These are phyloP conservation scores for Stomatorhinus ivindoensis DNA, from an alignment of 2,113 vertebrate genomes.

Conservation along the genomic window DNA sequence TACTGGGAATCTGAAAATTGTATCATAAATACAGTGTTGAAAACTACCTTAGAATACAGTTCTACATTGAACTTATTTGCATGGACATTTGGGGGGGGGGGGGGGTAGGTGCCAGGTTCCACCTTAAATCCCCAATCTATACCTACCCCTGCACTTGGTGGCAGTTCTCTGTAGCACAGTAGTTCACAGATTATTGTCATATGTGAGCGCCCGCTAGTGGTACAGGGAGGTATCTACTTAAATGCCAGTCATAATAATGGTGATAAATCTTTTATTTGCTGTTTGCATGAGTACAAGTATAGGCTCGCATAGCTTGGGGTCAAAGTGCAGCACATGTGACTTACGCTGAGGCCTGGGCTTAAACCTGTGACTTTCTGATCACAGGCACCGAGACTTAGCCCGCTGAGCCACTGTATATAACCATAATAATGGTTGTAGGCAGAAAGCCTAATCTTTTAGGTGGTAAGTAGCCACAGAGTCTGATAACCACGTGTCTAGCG, in stretches of 20 bases:
- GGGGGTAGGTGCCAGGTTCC: too few relatives aligned
- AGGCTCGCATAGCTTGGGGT: too few relatives aligned
- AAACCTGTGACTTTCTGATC: too few relatives aligned
- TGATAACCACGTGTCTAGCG: not conserved
- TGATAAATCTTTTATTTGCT: not conserved
- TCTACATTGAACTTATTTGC: too few relatives aligned
- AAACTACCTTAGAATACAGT: too few relatives aligned
- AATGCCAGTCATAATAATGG: not conserved
- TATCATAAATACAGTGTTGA: too few relatives aligned
- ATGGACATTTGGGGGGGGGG: too few relatives aligned
- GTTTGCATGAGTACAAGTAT: not conserved
- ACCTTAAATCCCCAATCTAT: too few relatives aligned
- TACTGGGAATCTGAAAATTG: too few relatives aligned
- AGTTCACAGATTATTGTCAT: not conserved
- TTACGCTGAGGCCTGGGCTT: too few relatives aligned
- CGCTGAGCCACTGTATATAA: not conserved
- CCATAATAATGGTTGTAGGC: not conserved
- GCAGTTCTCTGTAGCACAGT: not conserved
- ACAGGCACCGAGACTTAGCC: too few relatives aligned
- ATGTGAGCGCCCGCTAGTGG: not conserved
- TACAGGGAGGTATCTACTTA: not conserved
- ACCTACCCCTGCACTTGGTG: not conserved
- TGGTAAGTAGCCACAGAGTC: not conserved
- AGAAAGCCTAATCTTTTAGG: not conserved
- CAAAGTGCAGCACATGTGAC: too few relatives aligned